Evolutionary conservation across 2,113 vertebrate species (phyloP), one percentile per base, ranked within the genome.

Genomic region (Heterochromis multidens): DNA sequence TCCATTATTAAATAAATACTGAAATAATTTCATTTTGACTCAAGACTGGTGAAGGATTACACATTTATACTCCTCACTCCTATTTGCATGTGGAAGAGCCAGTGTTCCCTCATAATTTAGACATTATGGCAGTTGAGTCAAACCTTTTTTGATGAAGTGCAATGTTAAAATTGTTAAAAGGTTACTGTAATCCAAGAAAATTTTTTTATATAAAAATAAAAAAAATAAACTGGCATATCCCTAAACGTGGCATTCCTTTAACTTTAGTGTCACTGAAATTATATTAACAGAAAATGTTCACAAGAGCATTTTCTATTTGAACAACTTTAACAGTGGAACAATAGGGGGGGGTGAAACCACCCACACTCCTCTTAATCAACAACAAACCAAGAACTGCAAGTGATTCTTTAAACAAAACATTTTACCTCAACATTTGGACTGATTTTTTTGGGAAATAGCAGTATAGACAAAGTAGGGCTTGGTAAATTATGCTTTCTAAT

Each of bases 11-110:
- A 88, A 91, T 89, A 91, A 91, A 92, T 74, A 89, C 54, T 86
- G 57, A 91, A 91, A 90, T 87, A 77, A 87, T 93, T 89, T 86
- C 54, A 91, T 92, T 93, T 85, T 61, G 85, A 76, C 90, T 87
- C 46, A 77, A 84, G 78, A 37, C 87, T 61, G 74, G 70, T 76
- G 77, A 90, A 88, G 89, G 84, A 92, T 90, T 84, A 80, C 56
- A 83, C 86, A 54, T 84, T 85, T 60, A 65, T 77, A 82, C 58
- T 78, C 0, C 76, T 80, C 31, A 63, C 5, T 61, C 4, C 46
- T 52, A 54, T 86, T 65, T 58, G 49, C 61, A 31, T 2, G 52
- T 60, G 59, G 6, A 74, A 12, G 63, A 79, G 37, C 52, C 43
- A 33, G 82, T 79, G 84, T 76, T 84, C 58, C 37, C 58, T 31